Base-by-base conservation (phyloP, 2,113 vertebrate genomes). In the Neotragus moschatus region DNA sequence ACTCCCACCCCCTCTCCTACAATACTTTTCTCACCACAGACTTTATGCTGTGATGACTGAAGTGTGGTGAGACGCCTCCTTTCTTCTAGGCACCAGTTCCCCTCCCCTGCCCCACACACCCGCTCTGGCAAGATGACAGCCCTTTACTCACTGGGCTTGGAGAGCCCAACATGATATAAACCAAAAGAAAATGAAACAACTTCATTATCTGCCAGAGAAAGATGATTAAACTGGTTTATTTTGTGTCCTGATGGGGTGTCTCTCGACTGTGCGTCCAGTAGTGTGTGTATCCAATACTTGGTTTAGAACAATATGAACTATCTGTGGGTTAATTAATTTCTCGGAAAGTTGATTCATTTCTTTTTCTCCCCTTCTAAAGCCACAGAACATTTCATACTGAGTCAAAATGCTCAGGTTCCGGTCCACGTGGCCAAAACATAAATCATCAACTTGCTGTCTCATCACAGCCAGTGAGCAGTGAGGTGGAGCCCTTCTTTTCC, bases 311-410 rank as follows among this genome's bases (percentile, higher is more conserved):
- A 25, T 0, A 43, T 45, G 21, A 45, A 90, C 75, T 58, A 86
- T 80, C 70, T 91, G 75, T 7, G 17, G 55, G 90, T 86, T 96
- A 91, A 97, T 90, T 97, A 93, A 51, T 94, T 97, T 93, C 73
- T 39, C 1, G 2, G 92, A 97, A 96, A 92, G 93, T 95, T 97
- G 90, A 56, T 94, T 91, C 90, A 95, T 80, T 79, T 85, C 94
- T 88, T 81, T 92, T 75, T 92, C 56, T 49, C 0, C 97, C 87
- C 16, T 89, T 94, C 90, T 21, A 77, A 95, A 94, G 75, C 66
- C 96, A 79, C 3, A 58, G 77, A 94, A 53, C 66, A 79, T 75
- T 73, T 95, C 61, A 86, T 25, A 63, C 85, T 16, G 60, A 96
- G 81, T 95, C 88, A 63, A 85, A 96, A 82, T 7, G 26, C 86